phyloP scores from a whole-genome alignment of 1,140 invertebrate genomes.

The Heterodera schachtii region DNA sequence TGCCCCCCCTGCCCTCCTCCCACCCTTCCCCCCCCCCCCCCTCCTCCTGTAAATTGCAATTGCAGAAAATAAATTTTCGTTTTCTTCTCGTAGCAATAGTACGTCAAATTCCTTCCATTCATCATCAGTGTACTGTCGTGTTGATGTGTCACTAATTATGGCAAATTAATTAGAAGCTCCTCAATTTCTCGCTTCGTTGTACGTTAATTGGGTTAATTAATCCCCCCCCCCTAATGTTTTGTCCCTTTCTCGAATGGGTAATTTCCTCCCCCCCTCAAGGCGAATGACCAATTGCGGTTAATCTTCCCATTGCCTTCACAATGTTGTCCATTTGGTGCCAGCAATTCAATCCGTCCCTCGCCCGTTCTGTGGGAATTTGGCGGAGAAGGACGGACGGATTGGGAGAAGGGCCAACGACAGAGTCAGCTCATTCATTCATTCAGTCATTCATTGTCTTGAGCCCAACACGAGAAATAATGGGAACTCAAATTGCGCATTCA shows the following conservation, averaged over 20 bases:
- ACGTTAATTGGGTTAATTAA: background rate
- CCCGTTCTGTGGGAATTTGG: background rate
- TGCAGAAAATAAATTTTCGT: too few relatives aligned
- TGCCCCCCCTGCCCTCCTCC: too few relatives aligned
- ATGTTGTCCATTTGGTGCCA: background rate
- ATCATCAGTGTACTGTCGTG: too few relatives aligned
- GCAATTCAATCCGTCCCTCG: background rate
- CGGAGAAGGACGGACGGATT: background rate
- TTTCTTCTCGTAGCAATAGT: too few relatives aligned
- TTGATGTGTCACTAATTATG: background rate
- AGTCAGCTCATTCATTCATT: background rate
- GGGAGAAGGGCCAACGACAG: background rate
- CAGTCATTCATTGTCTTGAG: background rate
- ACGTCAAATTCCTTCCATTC: too few relatives aligned
- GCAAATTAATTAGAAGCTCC: background rate
- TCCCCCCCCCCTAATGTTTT: background rate
- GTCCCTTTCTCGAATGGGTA: background rate
- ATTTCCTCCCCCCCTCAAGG: background rate
- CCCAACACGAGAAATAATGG: background rate
- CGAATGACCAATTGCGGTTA: background rate
- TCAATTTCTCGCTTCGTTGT: background rate
- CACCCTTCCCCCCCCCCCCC: too few relatives aligned
- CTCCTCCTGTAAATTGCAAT: too few relatives aligned
- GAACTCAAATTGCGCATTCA: conserved; percentile 3
- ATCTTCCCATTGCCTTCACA: background rate